These are phyloP conservation scores for Saxidomus purpurata DNA, from an alignment of 1,140 invertebrate genomes.

Conservation along the genomic window DNA sequence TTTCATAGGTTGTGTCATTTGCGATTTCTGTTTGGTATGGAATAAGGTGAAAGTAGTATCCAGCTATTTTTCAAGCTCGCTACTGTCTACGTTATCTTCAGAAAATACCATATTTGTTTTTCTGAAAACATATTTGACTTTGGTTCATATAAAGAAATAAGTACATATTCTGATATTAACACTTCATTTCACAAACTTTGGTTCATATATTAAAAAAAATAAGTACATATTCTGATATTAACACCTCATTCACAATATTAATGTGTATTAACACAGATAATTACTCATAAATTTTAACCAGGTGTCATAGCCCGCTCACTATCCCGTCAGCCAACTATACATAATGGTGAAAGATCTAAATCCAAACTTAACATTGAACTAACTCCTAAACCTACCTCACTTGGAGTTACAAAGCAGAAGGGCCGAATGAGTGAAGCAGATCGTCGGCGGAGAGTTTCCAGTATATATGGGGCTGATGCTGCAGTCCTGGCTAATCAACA, in stretches of 20 bases:
- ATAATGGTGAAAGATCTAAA: slow-evolving; percentile 26
- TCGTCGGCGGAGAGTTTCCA: slow-evolving; percentile 40
- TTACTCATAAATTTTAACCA: slow-evolving; percentile 12
- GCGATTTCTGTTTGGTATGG: too few species aligned
- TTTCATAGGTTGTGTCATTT: too few species aligned
- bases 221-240: too few species aligned
- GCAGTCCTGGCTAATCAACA: slow-evolving; percentile 50
- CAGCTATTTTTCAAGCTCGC: too few species aligned
- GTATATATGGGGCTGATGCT: slow-evolving; percentile 51
- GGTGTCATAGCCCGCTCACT: slow-evolving; percentile 50
- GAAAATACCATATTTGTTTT: too few species aligned
- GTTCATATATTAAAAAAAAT: too few species aligned
- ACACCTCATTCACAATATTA: not conserved
- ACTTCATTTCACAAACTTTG: too few species aligned
- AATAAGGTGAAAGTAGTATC: too few species aligned
- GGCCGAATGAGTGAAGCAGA: slow-evolving; percentile 39
- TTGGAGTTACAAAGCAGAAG: not conserved
- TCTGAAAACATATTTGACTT: too few species aligned
- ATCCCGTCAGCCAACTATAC: slow-evolving; percentile 47
- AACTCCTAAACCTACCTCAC: slow-evolving; percentile 7
- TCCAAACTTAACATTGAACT: slow-evolving; percentile 43
- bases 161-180: too few species aligned
- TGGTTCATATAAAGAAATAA: too few species aligned
- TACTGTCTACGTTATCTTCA: too few species aligned
- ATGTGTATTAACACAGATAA: not conserved